These are phyloP conservation scores for Yponomeuta evonymella DNA, from an alignment of 2,888 invertebrate species.

Conservation along the genomic window DNA sequence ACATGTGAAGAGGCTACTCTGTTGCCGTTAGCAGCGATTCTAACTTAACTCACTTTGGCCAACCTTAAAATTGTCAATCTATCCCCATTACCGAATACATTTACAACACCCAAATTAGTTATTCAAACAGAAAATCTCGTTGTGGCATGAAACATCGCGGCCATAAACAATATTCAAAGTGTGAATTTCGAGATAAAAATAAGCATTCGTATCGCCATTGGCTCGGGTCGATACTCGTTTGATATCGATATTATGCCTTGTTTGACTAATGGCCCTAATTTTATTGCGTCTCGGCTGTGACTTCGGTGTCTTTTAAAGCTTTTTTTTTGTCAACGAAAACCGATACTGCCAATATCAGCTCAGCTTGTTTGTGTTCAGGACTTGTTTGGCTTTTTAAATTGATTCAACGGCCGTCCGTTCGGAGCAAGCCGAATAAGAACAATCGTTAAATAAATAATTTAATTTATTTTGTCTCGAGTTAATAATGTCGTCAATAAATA, in stretches of 20 bases:
- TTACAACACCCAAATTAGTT: background rate
- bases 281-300: background rate
- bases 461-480: conserved; percentile 47
- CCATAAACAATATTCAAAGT: conserved; percentile 11
- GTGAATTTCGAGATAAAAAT: conserved; percentile 12
- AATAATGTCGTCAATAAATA: conserved; percentile 42
- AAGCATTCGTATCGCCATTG: background rate
- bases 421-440: conserved; percentile 22
- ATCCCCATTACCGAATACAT: background rate
- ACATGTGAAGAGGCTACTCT: too few species aligned
- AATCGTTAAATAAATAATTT: conserved; percentile 34
- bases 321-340: background rate
- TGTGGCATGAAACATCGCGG: conserved; percentile 1
- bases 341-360: background rate
- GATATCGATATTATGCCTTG: conserved; percentile 5
- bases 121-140: background rate
- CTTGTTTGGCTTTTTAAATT: conserved; percentile 4
- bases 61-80: background rate
- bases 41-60: background rate
- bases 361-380: background rate
- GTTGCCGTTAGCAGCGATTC: background rate
- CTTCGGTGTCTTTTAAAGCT: conserved; percentile 5
- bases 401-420: conserved; percentile 16
- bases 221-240: conserved; percentile 10
- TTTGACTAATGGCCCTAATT: conserved; percentile 9